Evolutionary conservation across 2,888 invertebrate genomes (phyloP).

Genomic region (Stenurella melanura): DNA sequence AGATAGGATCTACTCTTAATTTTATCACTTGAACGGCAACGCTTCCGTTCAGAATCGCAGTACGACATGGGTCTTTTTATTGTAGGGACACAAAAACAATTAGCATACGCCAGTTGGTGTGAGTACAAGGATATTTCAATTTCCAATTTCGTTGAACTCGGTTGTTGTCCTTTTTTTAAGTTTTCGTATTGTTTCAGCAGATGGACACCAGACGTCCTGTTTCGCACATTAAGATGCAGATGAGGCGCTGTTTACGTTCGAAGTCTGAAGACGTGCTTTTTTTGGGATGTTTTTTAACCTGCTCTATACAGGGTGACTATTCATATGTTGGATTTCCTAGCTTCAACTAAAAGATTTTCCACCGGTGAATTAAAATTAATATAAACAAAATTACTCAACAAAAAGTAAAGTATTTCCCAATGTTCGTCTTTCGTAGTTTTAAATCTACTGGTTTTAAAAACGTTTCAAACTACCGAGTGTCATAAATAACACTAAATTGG

Average conservation of each 20-base stretch:
- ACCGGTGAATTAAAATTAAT: too few species aligned
- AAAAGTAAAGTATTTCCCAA: too few species aligned
- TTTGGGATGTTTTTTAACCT: not conserved
- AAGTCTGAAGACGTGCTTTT: not conserved
- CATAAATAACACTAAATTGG: too few species aligned
- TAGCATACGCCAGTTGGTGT: constrained; percentile 18
- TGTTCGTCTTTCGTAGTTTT: too few species aligned
- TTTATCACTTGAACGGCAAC: not conserved
- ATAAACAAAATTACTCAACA: too few species aligned
- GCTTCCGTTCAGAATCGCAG: not conserved
- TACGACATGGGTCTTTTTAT: constrained; percentile 5
- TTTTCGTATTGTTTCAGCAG: constrained; percentile 34
- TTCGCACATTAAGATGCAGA: constrained; percentile 11
- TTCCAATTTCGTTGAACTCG: constrained; percentile 35
- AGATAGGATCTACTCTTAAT: not conserved
- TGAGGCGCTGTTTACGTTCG: constrained; percentile 8
- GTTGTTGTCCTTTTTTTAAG: constrained; percentile 34
- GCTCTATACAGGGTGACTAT: not conserved
- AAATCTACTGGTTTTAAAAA: too few species aligned
- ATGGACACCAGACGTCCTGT: constrained; percentile 17
- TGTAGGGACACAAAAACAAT: constrained; percentile 11
- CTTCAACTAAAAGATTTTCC: too few species aligned
- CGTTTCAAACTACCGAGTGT: too few species aligned
- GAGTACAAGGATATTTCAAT: constrained; percentile 24
- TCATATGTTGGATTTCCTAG: too few species aligned